These are phyloP conservation scores for Baronia brevicornis DNA, from an alignment of 2,888 invertebrate genomes.

Conservation along the genomic window DNA sequence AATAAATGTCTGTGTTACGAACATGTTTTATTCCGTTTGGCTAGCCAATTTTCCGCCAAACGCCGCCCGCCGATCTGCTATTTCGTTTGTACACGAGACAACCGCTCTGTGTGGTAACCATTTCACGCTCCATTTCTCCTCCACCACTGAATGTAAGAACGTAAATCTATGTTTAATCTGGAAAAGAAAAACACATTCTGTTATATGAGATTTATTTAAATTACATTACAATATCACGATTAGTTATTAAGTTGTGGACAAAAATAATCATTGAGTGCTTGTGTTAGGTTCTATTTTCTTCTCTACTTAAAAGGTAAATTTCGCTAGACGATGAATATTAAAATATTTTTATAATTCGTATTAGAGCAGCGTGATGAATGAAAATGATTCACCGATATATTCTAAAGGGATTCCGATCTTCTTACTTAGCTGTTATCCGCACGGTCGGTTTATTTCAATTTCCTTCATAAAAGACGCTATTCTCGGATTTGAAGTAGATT, in stretches of 20 bases:
- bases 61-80: conserved; percentile 46
- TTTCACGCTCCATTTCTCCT: conserved; percentile 69
- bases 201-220: no score
- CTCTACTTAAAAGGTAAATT: neutral
- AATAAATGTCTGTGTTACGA: no score
- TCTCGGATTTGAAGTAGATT: conserved; percentile 77
- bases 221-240: no score
- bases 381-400: conserved; percentile 72
- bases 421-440: conserved; percentile 75
- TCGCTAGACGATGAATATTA: conserved; percentile 5
- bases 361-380: conserved; percentile 52
- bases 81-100: conserved; percentile 67
- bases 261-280: no score
- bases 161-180: conserved; percentile 28
- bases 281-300: no score
- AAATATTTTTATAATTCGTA: conserved; percentile 3
- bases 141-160: conserved; percentile 54
- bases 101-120: conserved; percentile 62
- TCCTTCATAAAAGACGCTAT: conserved; percentile 76
- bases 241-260: no score
- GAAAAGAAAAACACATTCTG: conserved; percentile 6
- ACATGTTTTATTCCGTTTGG: conserved; percentile 30
- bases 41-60: conserved; percentile 65
- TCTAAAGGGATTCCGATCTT: conserved; percentile 70
- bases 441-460: conserved; percentile 77